Conservation (phyloP, 2,113 vertebrate genomes). For the Meriones unguiculatus region DNA sequence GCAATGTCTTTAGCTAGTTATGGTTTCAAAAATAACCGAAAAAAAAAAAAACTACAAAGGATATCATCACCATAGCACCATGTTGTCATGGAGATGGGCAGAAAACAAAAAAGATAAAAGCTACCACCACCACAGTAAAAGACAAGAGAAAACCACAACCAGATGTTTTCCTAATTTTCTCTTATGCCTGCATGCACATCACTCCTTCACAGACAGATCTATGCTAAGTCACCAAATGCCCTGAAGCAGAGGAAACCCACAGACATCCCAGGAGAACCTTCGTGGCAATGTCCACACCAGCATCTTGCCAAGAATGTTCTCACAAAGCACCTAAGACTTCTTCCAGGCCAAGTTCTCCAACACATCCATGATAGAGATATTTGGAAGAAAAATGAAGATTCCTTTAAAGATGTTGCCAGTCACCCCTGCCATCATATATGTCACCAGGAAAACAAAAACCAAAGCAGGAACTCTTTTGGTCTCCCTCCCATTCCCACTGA, state of each 20-base stretch:
- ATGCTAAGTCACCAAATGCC: conserved; percentile 15
- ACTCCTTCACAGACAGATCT: not conserved
- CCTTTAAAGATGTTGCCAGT: not conserved
- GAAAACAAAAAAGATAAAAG: conserved; percentile 15
- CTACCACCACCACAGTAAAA: not conserved
- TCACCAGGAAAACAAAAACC: conserved; percentile 12
- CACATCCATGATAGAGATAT: not conserved
- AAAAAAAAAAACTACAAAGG: not conserved
- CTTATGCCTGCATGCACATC: not conserved
- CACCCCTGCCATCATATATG: not conserved
- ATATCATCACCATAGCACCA: not conserved
- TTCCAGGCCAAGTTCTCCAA: conserved; percentile 9
- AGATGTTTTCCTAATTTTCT: not conserved
- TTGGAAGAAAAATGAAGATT: not conserved
- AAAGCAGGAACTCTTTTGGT: not conserved
- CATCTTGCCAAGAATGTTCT: conserved; percentile 27
- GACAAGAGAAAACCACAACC: conserved; percentile 3
- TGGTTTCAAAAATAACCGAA: conserved; percentile 6
- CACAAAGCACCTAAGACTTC: not conserved
- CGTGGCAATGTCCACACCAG: not conserved
- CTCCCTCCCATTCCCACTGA: not conserved
- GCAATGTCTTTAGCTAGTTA: not conserved
- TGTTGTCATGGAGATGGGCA: not conserved
- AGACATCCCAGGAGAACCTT: conserved; percentile 40
- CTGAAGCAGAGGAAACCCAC: not conserved